Conservation (phyloP, 2,888 invertebrate genomes). For the Andrena bicolor region DNA sequence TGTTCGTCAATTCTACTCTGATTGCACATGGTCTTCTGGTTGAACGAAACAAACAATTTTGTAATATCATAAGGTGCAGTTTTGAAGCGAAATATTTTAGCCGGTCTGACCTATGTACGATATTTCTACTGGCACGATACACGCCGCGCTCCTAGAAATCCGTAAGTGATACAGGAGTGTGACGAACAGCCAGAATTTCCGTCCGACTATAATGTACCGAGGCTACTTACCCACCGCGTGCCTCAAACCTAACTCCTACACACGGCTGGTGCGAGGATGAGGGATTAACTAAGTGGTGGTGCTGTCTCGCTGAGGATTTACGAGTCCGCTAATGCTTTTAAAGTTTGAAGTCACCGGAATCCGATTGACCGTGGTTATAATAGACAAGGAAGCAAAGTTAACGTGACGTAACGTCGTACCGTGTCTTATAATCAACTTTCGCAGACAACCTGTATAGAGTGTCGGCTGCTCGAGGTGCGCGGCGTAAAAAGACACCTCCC, state of each 20-base stretch:
- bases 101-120: too few relatives aligned
- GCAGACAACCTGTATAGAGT: constrained; percentile 6
- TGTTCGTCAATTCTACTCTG: too few relatives aligned
- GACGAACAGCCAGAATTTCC: too few relatives aligned
- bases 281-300: neutral
- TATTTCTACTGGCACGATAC: too few relatives aligned
- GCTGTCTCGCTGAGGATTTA: neutral
- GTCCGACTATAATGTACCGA: too few relatives aligned
- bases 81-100: too few relatives aligned
- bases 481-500: constrained; percentile 32
- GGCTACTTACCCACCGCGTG: too few relatives aligned
- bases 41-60: too few relatives aligned
- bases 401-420: constrained; percentile 8
- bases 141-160: too few relatives aligned
- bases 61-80: too few relatives aligned
- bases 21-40: too few relatives aligned
- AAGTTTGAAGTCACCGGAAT: neutral
- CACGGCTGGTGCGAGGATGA: neutral
- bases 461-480: neutral
- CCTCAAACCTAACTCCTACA: neutral
- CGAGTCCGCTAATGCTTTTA: neutral
- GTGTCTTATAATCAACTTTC: constrained; percentile 17
- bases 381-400: neutral
- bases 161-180: too few relatives aligned
- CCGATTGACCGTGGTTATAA: neutral